A percentile compares a stretch with the other conserved stretches of the same genome.
Evolutionary conservation across 2,797 vertebrate genomes (phyloP).

Genomic region (Propithecus perrieri): DNA sequence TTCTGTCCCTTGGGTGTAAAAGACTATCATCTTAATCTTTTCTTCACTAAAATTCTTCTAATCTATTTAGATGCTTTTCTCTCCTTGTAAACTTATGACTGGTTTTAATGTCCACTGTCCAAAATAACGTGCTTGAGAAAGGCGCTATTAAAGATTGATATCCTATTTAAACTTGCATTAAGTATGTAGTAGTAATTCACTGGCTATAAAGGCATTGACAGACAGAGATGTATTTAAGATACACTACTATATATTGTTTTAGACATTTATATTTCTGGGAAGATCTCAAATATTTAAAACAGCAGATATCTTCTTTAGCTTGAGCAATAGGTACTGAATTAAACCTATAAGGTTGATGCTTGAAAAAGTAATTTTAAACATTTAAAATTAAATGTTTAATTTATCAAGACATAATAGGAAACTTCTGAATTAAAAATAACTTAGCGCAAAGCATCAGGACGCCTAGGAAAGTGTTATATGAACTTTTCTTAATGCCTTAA

Average conservation of each 20-base stretch:
- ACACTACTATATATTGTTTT: neutral
- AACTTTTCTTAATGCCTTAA: neutral
- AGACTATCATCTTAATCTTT: neutral
- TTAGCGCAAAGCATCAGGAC: neutral
- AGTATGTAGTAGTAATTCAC: neutral
- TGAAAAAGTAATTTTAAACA: neutral
- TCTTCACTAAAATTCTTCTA: neutral
- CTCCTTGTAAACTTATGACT: neutral
- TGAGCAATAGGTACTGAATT: slow-evolving; percentile 24
- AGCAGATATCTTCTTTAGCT: slow-evolving; percentile 29
- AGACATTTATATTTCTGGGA: slow-evolving; percentile 11
- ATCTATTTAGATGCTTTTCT: neutral
- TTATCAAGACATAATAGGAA: neutral
- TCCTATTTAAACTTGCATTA: neutral
- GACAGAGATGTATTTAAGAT: neutral
- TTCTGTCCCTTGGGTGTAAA: neutral
- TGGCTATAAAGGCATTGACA: neutral
- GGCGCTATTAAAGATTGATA: neutral
- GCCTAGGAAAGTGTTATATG: neutral
- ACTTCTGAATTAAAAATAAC: slow-evolving; percentile 31
- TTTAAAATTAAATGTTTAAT: neutral
- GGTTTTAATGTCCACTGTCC: neutral
- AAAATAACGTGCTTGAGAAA: neutral
- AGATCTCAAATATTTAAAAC: slow-evolving; percentile 4
- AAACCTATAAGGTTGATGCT: neutral